phyloP scores from a whole-genome alignment of 1,140 invertebrate species.

The Dendrolimus punctatus region DNA sequence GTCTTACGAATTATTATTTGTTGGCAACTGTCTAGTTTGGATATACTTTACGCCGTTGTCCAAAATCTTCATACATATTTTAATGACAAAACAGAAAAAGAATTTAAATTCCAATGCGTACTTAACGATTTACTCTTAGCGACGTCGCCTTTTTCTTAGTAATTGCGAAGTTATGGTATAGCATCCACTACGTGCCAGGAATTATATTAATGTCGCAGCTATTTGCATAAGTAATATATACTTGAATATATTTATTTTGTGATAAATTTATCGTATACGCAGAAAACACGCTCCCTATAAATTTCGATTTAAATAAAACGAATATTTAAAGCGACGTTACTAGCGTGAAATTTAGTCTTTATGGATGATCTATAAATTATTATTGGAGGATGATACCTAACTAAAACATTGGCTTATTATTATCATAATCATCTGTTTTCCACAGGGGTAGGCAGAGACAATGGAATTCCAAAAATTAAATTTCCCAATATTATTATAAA shows the following conservation, averaged over 20 bases:
- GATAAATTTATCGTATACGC: conserved; percentile 39
- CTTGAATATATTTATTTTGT: conserved; percentile 42
- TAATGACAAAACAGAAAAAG: neutral
- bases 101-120: conserved; percentile 1
- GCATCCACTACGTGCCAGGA: conserved; percentile 12
- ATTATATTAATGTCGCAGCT: conserved; percentile 19
- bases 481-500: too few species aligned
- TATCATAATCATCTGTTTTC: too few species aligned
- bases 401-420: too few species aligned
- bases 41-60: too few species aligned
- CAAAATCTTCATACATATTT: too few species aligned
- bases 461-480: too few species aligned
- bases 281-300: conserved; percentile 35
- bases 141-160: conserved; percentile 2
- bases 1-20: too few species aligned
- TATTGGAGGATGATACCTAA: too few species aligned
- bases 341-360: neutral
- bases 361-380: neutral
- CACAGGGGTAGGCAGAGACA: too few species aligned
- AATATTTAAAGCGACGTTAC: conserved; percentile 10
- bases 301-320: conserved; percentile 42
- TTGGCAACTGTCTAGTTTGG: too few species aligned
- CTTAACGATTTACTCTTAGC: conserved; percentile 5
- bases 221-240: conserved; percentile 56
- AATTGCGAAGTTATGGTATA: conserved; percentile 9